Base-by-base conservation (phyloP, 1,140 invertebrate species). In the Pseudomyrmex gracilis region DNA sequence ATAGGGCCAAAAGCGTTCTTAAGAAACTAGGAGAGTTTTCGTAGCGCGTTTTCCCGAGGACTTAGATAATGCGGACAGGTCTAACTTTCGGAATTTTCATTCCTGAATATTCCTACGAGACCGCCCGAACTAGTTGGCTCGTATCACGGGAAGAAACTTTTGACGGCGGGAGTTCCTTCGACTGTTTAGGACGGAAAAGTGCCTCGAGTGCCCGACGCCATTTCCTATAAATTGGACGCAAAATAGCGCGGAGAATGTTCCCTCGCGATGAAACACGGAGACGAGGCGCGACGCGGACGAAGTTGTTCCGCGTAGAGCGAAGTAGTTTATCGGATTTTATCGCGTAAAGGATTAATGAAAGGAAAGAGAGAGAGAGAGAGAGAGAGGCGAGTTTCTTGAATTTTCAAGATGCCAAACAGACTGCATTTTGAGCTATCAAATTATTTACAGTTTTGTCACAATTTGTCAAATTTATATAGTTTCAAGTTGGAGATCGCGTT, bases 211-310 rank as follows among this genome's bases (percentile, higher is more conserved):
- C 80, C 80, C 85, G 66, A 77, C 77, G 84, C 85, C 86, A 76
- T 83, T 74, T 83, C 85, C 89, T 89, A 92, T 90, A 90, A 92
- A 92, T 92, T 92, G 89, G 86, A 90, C 83, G 85, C 86, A 87
- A 91, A 91, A 92, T 85, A 86, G 85, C 89, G 85, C 88, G 89
- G 86, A 10, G 85, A 92, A 91, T 90, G 91, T 91, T 90, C 82
- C 71, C 67, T 83, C 82, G 86, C 84, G 74, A 86, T 76, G 83
- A 15, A 70, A 76, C 77, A 63, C 43, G 22, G 63, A 87, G 74
- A 64, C 87, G 63, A 43, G 60, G 68, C 82, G 84, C 49, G 87
- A 51, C 20, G 51, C 13, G 13, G 24, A 66, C 49, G 8, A 77
- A 66, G 47, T 53, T 76, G 47, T 66, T 66, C 34, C 3, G 8